Percentiles rank a stretch among this genome's conserved stretches.
These are phyloP conservation scores for Crax fasciolata DNA, from an alignment of 2,797 vertebrate genomes.

Conservation along the genomic window DNA sequence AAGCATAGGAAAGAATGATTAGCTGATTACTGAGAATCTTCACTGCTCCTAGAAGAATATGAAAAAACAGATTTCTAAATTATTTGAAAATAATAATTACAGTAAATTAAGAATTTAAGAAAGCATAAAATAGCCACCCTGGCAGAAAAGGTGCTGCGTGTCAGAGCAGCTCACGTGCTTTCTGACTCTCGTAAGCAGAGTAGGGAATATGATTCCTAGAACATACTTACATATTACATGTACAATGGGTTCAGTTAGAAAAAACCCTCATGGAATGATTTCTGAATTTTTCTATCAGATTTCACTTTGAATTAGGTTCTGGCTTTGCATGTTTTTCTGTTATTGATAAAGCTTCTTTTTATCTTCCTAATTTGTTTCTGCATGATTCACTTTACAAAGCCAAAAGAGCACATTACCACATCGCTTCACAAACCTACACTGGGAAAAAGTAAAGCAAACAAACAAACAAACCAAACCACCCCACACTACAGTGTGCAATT, in stretches of 20 bases:
- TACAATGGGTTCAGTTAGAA: background rate
- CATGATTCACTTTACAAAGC: background rate
- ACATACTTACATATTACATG: background rate
- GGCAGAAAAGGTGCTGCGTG: background rate
- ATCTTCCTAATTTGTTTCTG: background rate
- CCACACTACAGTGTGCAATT: background rate
- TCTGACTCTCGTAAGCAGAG: background rate
- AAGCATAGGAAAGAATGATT: background rate
- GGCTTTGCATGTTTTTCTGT: background rate
- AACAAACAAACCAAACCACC: accelerated
- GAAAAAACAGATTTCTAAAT: background rate
- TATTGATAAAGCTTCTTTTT: background rate
- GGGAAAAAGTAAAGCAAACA: background rate
- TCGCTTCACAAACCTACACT: background rate
- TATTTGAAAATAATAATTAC: background rate
- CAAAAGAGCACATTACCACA: background rate
- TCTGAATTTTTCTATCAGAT: background rate
- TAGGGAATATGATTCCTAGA: background rate
- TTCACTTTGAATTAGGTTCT: background rate
- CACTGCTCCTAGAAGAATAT: background rate
- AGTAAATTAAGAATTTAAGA: background rate
- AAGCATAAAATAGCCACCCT: background rate
- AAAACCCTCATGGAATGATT: background rate
- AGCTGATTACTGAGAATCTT: background rate
- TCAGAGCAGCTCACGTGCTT: background rate